A percentile compares a stretch with the other conserved stretches of the same genome.
These are phyloP conservation scores for Strigamia maritima DNA, from an alignment of 2,888 invertebrate species.

Conservation along the genomic window DNA sequence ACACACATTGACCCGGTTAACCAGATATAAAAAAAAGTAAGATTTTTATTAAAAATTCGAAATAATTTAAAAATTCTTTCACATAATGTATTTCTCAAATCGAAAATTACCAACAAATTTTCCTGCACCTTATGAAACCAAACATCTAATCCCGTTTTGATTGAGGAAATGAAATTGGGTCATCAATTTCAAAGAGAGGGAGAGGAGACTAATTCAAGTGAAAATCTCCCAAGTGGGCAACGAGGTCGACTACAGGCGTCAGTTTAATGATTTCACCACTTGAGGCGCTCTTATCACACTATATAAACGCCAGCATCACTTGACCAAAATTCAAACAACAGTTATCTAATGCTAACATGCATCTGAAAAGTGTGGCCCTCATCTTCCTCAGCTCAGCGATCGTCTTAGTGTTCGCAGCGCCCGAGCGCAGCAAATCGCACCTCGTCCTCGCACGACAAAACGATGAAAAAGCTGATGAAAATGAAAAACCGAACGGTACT, in stretches of 20 bases:
- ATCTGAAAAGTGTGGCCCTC: not conserved
- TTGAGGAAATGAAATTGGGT: slow-evolving; percentile 21
- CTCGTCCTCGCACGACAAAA: not conserved
- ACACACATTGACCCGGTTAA: slow-evolving; percentile 7
- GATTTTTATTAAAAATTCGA: not conserved
- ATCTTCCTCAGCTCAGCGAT: not conserved
- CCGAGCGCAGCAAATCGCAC: not conserved
- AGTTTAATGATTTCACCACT: slow-evolving; percentile 16
- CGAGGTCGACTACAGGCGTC: not conserved
- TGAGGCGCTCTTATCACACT: slow-evolving; percentile 2
- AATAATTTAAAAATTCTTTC: not conserved
- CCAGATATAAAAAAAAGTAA: not conserved
- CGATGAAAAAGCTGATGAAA: too few species aligned
- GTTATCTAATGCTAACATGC: not conserved
- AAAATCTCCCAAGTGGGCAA: slow-evolving; percentile 13
- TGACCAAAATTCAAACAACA: slow-evolving; percentile 12
- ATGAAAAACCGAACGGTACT: not conserved
- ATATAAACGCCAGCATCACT: not conserved
- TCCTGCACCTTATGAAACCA: not conserved
- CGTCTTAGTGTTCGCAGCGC: not conserved
- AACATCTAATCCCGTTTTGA: not conserved
- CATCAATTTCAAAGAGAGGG: slow-evolving; percentile 2
- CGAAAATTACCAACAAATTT: not conserved
- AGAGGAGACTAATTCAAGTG: slow-evolving; percentile 10
- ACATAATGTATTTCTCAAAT: not conserved